Percentiles rank a stretch among this genome's conserved stretches.
These are phyloP conservation scores for Philaethria dido DNA, from an alignment of 2,888 invertebrate species.

Conservation along the genomic window DNA sequence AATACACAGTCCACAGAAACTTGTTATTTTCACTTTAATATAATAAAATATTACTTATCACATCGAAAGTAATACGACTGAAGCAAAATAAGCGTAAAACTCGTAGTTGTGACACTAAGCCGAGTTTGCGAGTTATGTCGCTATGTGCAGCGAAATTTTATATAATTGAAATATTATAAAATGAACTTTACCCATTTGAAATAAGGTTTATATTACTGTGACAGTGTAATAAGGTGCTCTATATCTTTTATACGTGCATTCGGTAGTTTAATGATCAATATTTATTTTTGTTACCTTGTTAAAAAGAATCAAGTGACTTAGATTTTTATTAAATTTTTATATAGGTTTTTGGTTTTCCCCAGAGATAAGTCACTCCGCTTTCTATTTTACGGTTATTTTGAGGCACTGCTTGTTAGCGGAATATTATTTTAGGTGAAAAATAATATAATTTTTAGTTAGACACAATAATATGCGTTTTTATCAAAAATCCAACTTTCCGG, in stretches of 20 bases:
- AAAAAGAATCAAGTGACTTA: neutral
- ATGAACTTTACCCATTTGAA: neutral
- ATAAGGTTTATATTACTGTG: neutral
- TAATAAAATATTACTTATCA: conserved; percentile 22
- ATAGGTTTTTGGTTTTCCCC: neutral
- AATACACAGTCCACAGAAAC: neutral
- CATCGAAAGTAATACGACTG: conserved; percentile 20
- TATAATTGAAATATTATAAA: neutral
- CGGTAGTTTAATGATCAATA: conserved; percentile 13
- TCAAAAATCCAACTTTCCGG: too few relatives aligned
- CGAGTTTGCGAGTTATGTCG: conserved; percentile 27
- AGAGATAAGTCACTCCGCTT: neutral
- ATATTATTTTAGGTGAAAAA: too few relatives aligned
- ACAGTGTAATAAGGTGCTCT: neutral
- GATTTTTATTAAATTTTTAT: neutral
- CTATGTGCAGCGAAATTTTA: conserved; percentile 19
- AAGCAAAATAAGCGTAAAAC: conserved; percentile 28
- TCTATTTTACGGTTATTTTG: neutral
- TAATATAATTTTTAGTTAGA: too few relatives aligned
- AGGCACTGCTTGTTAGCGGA: neutral
- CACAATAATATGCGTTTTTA: too few relatives aligned
- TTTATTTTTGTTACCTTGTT: conserved; percentile 11
- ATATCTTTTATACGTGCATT: conserved; percentile 8
- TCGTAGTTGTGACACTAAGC: conserved; percentile 26
- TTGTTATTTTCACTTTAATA: conserved; percentile 5